phyloP scores from a whole-genome alignment of 2,888 invertebrate species.

The Anorthoa munda region DNA sequence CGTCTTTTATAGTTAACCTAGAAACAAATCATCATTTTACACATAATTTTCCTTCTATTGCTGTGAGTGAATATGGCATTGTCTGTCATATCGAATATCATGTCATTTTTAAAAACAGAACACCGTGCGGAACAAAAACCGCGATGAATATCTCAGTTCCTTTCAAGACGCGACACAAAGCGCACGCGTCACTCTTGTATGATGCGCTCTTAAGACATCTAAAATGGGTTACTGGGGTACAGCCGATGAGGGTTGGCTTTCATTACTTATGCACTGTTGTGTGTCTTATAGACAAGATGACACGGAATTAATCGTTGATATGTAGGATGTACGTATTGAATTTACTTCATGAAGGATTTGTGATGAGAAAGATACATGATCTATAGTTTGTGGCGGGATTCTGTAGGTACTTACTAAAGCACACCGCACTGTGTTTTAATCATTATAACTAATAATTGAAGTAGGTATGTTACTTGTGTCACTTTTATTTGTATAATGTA shows the following conservation, averaged over 20 bases:
- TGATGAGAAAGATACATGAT: not conserved
- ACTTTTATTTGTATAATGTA: no score
- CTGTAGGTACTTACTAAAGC: not conserved
- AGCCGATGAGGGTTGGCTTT: constrained; percentile 47
- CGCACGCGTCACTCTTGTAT: constrained; percentile 53
- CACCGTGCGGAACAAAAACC: constrained; percentile 21
- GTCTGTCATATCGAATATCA: constrained; percentile 31
- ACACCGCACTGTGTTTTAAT: no score
- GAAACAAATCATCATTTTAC: not conserved
- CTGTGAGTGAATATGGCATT: not conserved
- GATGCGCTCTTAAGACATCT: constrained; percentile 46
- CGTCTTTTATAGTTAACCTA: not conserved
- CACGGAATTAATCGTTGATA: constrained; percentile 8
- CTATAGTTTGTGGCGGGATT: not conserved
- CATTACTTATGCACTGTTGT: constrained; percentile 51
- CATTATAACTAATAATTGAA: no score
- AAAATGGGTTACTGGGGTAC: constrained; percentile 58
- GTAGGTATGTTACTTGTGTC: no score
- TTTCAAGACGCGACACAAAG: constrained; percentile 49
- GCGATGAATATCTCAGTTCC: constrained; percentile 52
- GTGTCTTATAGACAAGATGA: constrained; percentile 9
- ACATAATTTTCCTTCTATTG: not conserved
- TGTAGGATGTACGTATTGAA: not conserved
- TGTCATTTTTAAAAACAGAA: constrained; percentile 35
- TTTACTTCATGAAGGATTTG: not conserved